Conservation (phyloP, 2,888 invertebrate genomes). For the Cantharis nigra region DNA sequence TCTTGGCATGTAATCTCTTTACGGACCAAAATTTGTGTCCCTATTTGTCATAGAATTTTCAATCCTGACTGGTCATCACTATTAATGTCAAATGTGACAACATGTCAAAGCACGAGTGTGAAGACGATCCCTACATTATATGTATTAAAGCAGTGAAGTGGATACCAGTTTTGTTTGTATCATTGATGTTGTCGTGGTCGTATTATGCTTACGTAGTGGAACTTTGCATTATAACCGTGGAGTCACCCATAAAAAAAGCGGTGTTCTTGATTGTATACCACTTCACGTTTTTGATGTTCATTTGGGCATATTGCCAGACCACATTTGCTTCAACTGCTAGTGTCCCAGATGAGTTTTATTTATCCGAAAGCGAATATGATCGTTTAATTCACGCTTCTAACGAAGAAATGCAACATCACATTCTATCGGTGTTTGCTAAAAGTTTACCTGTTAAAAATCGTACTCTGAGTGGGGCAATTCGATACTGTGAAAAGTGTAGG, state of each 20-base stretch:
- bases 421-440: constrained; percentile 81
- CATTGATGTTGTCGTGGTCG: constrained; percentile 69
- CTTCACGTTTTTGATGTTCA: constrained; percentile 57
- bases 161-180: constrained; percentile 20
- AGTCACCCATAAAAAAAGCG: background rate
- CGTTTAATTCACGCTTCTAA: constrained; percentile 75
- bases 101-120: background rate
- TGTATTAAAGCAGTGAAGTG: constrained; percentile 7
- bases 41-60: too few species aligned
- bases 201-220: constrained; percentile 98
- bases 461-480: constrained; percentile 71
- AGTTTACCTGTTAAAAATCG: constrained; percentile 85
- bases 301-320: constrained; percentile 79
- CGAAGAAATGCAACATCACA: constrained; percentile 74
- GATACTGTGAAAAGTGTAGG: constrained; percentile 91
- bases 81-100: background rate
- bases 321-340: constrained; percentile 30
- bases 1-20: too few species aligned
- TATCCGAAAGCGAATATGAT: constrained; percentile 74
- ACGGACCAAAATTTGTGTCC: too few species aligned
- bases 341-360: constrained; percentile 78
- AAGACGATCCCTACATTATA: background rate
- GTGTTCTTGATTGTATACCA: constrained; percentile 13
- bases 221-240: constrained; percentile 66
- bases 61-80: too few species aligned